A percentile compares a stretch with the other conserved stretches of the same genome.
Evolutionary conservation across 1,140 invertebrate species (phyloP).

Genomic region (Stenopsyche tienmushanensis): DNA sequence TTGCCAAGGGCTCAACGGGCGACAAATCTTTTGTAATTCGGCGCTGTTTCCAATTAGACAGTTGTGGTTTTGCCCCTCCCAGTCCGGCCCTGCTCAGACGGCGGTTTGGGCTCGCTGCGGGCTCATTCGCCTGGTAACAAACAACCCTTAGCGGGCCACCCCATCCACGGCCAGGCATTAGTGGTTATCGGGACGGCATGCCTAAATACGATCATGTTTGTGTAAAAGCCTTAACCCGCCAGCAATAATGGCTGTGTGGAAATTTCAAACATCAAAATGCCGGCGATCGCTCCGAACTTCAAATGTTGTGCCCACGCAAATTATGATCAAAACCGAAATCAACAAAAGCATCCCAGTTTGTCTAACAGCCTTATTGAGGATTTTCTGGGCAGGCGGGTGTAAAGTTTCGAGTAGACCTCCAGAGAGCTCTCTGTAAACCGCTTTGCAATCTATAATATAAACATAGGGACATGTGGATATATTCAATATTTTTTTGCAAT

Average conservation of each 20-base stretch:
- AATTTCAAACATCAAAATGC: neutral
- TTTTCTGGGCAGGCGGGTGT: too few species aligned
- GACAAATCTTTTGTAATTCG: slow-evolving; percentile 30
- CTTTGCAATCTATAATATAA: too few species aligned
- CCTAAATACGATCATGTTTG: slow-evolving; percentile 3
- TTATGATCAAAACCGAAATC: too few species aligned
- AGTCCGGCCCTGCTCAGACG: neutral
- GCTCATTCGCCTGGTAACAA: neutral
- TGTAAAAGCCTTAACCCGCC: neutral
- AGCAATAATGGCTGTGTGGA: neutral
- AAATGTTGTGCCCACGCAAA: neutral
- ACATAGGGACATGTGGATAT: too few species aligned
- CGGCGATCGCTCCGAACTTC: neutral
- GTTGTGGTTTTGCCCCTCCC: neutral
- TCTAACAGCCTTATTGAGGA: too few species aligned
- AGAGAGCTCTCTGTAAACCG: too few species aligned
- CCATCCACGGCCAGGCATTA: slow-evolving; percentile 5
- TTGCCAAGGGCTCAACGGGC: neutral
- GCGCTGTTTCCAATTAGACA: slow-evolving; percentile 17
- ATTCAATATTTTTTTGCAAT: too few species aligned
- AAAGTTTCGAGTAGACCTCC: too few species aligned
- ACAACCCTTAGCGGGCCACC: neutral
- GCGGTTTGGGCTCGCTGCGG: neutral
- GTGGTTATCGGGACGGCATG: slow-evolving; percentile 10
- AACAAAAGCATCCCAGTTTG: too few species aligned